Percentiles rank a stretch among this genome's conserved stretches.
Evolutionary conservation across 2,113 vertebrate genomes (phyloP).

Genomic region (Amazona guildingii): DNA sequence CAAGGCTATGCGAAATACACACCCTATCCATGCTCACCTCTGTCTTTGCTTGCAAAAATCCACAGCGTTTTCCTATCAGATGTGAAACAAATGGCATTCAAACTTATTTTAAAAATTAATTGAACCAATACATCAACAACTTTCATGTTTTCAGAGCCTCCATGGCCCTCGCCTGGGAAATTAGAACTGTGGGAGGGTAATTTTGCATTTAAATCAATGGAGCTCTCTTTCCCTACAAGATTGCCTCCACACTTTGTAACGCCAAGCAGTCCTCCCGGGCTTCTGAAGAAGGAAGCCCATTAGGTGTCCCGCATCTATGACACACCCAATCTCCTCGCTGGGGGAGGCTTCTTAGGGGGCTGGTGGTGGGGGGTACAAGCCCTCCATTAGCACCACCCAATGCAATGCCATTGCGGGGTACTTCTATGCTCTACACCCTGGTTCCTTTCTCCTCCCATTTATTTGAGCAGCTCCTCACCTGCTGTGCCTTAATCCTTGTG

Average conservation of each 20-base stretch:
- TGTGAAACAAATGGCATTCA: conserved; percentile 15
- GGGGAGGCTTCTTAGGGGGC: background rate
- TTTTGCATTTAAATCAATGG: conserved; percentile 52
- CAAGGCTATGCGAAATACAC: background rate
- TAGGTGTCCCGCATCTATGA: background rate
- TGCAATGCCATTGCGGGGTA: no score
- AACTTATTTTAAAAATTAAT: conserved; percentile 59
- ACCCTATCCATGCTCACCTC: background rate
- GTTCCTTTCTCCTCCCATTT: background rate
- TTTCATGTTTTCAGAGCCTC: conserved; percentile 35
- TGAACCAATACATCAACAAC: conserved; percentile 59
- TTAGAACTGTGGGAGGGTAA: conserved; percentile 34
- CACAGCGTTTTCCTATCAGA: background rate
- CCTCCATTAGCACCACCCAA: background rate
- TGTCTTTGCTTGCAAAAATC: background rate
- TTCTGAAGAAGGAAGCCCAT: background rate
- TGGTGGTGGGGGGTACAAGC: background rate
- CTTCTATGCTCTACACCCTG: fast-evolving
- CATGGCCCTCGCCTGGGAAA: conserved; percentile 19
- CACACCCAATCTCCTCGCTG: background rate
- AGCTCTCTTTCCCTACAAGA: background rate
- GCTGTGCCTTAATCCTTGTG: background rate
- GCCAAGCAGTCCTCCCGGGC: background rate
- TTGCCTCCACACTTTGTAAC: background rate
- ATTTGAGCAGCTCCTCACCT: background rate